Percentiles rank a stretch among this genome's conserved stretches.
Evolutionary conservation across 2,888 invertebrate species (phyloP).

Genomic region (Apotomis capreana): DNA sequence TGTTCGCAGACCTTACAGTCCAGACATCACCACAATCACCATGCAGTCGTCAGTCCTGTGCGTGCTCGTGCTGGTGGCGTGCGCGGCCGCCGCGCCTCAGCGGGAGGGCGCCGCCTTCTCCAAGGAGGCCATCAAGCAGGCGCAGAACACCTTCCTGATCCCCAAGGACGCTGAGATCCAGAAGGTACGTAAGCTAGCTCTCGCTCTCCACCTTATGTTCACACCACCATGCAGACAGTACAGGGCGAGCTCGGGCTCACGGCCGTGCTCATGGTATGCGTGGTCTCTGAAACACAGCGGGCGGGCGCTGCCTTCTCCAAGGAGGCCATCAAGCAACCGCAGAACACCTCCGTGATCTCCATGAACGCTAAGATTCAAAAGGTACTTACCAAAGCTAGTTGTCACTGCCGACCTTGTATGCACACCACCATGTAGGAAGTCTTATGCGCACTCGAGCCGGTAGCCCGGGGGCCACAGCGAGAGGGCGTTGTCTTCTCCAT

Average conservation of each 20-base stretch:
- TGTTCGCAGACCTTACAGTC: background rate
- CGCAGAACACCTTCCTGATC: slow-evolving; percentile 92
- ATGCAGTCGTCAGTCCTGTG: slow-evolving; percentile 73
- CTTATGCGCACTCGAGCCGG: too few species aligned
- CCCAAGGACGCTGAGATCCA: slow-evolving; percentile 94
- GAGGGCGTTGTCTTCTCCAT: too few species aligned
- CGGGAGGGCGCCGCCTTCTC: slow-evolving; percentile 93
- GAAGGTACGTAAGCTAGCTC: slow-evolving; percentile 78
- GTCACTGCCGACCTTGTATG: too few species aligned
- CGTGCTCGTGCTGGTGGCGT: slow-evolving; percentile 75
- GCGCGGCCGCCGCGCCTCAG: slow-evolving; percentile 84
- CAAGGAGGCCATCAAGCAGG: slow-evolving; percentile 93
- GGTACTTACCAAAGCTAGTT: too few species aligned
- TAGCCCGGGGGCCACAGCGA: too few species aligned
- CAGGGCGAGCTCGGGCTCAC: too few species aligned
- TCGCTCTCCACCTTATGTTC: too few species aligned
- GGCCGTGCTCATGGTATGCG: too few species aligned
- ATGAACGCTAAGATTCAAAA: slow-evolving; percentile 85
- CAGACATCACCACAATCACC: background rate
- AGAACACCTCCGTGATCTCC: slow-evolving; percentile 92
- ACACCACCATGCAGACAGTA: too few species aligned
- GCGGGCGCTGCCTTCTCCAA: slow-evolving; percentile 85
- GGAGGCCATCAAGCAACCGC: slow-evolving; percentile 93
- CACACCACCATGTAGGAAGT: too few species aligned
- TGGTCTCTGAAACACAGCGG: too few species aligned